A percentile compares a stretch with the other conserved stretches of the same genome.
Evolutionary conservation across 2,888 invertebrate species (phyloP).

Genomic region (Epirrita christyi): DNA sequence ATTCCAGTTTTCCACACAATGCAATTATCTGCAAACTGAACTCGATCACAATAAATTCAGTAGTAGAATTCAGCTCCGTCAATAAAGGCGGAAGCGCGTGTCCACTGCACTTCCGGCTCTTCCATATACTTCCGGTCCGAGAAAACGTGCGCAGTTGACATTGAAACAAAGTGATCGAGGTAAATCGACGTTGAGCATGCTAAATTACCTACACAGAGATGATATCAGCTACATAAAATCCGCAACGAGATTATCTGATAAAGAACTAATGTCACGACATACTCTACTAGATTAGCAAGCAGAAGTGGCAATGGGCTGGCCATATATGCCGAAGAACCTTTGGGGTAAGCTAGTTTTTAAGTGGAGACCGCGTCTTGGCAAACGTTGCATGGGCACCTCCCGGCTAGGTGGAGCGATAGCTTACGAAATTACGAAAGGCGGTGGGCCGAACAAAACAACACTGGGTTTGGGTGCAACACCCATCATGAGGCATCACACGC

Average conservation of each 20-base stretch:
- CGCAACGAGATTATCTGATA: background rate
- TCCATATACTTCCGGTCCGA: conserved; percentile 22
- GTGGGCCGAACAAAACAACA: too few species aligned
- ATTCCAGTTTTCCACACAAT: conserved; percentile 1
- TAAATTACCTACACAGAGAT: conserved; percentile 5
- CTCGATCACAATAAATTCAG: conserved; percentile 33
- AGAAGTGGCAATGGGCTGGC: background rate
- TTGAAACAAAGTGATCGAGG: conserved; percentile 22
- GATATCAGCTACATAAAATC: background rate
- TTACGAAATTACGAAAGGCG: too few species aligned
- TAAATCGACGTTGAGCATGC: conserved; percentile 4
- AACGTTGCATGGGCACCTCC: too few species aligned
- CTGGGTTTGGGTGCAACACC: too few species aligned
- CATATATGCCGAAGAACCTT: too few species aligned
- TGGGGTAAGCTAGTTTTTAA: too few species aligned
- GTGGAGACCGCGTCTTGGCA: too few species aligned
- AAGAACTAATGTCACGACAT: background rate
- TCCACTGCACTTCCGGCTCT: conserved; percentile 28
- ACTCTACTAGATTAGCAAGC: background rate
- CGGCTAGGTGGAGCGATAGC: too few species aligned
- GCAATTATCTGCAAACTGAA: conserved; percentile 19
- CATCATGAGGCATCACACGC: too few species aligned
- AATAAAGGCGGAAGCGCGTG: conserved; percentile 29
- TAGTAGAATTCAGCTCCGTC: conserved; percentile 23
- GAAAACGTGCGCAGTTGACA: conserved; percentile 21